phyloP scores from a whole-genome alignment of 2,113 vertebrate genomes.

The Dunckerocampus dactyliophorus region DNA sequence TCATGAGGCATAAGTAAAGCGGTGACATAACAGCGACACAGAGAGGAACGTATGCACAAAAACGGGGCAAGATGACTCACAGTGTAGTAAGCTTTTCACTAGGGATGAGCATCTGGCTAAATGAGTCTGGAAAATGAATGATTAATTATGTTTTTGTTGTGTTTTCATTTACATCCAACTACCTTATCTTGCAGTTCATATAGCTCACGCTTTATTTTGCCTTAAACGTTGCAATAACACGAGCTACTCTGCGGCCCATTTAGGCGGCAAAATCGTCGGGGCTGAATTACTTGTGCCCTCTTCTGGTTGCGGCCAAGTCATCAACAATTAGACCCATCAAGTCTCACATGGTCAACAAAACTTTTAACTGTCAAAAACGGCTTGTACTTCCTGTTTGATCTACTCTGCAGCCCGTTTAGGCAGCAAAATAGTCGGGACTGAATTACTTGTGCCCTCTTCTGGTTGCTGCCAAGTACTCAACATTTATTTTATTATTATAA shows the following conservation, averaged over 20 bases:
- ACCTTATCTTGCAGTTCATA: not conserved
- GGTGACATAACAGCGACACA: conserved; percentile 29
- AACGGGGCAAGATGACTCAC: conserved; percentile 21
- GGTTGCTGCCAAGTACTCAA: no score
- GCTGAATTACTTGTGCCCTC: no score
- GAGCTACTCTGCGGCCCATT: no score
- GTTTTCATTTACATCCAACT: not conserved
- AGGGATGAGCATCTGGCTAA: not conserved
- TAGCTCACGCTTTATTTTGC: not conserved
- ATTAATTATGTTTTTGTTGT: not conserved
- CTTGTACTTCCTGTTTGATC: not conserved
- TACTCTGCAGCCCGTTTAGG: not conserved
- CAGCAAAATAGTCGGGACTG: not conserved
- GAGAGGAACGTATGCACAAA: conserved; percentile 23
- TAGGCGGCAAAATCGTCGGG: no score
- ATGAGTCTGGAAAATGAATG: not conserved
- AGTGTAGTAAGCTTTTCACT: not conserved
- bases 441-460: no score
- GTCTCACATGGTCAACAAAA: no score
- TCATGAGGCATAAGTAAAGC: conserved; percentile 42
- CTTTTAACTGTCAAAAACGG: no score
- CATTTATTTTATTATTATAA: no score
- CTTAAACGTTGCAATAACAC: no score
- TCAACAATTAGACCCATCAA: no score
- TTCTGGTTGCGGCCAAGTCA: no score